phyloP scores from a whole-genome alignment of 2,113 vertebrate genomes.

The Anas platyrhynchos region DNA sequence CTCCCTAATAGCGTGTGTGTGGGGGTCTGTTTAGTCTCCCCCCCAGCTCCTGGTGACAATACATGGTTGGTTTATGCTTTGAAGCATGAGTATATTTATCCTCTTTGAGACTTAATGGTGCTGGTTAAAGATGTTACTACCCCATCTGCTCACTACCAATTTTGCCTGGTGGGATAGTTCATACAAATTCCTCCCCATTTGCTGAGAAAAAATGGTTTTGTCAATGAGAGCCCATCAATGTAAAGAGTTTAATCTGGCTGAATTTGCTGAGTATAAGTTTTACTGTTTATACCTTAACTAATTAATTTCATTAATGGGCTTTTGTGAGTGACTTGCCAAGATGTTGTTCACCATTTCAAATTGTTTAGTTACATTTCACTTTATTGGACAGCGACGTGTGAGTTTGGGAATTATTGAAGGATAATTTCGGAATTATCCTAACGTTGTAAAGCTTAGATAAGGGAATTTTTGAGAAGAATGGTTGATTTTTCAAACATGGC shows the following conservation, averaged over 20 bases:
- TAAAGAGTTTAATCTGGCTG: not conserved
- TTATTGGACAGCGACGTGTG: not conserved
- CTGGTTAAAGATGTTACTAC: not conserved
- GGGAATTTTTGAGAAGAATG: not conserved
- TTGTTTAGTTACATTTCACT: not conserved
- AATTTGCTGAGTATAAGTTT: conserved; percentile 9
- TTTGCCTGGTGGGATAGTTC: not conserved
- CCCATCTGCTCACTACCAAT: not conserved
- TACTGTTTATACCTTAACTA: conserved; percentile 31
- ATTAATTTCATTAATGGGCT: conserved; percentile 6
- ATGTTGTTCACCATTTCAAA: not conserved
- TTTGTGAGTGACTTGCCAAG: conserved; percentile 11
- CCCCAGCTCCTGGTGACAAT: not conserved
- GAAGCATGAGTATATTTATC: conserved; percentile 2
- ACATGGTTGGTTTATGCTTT: conserved; percentile 3
- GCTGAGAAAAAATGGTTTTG: not conserved
- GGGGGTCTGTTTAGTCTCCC: not conserved
- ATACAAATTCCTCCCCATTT: conserved; percentile 14
- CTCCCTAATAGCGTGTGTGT: not conserved
- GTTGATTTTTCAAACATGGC: not conserved
- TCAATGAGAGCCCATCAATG: not conserved
- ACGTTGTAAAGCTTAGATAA: not conserved
- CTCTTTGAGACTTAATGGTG: conserved; percentile 8
- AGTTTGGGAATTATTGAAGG: not conserved
- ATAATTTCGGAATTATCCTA: not conserved